Percentiles rank a stretch among this genome's conserved stretches.
phyloP scores from a whole-genome alignment of 2,888 invertebrate species.

The Mystacides longicornis region DNA sequence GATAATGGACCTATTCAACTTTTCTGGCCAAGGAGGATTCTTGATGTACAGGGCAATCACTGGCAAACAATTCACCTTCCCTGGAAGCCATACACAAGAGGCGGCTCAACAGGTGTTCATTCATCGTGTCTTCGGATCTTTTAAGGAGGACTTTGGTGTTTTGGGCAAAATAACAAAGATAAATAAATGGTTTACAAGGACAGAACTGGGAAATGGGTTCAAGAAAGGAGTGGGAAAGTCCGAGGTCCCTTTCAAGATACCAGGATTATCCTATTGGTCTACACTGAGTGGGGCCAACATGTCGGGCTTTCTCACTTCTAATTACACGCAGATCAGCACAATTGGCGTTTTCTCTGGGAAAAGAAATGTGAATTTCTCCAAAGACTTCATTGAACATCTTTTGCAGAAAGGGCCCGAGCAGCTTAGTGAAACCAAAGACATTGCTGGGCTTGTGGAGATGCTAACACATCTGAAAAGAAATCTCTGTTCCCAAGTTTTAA shows the following conservation, averaged over 20 bases:
- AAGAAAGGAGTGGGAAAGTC: not conserved
- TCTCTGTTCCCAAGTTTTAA: not conserved
- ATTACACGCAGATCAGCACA: not conserved
- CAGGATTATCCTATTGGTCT: not conserved
- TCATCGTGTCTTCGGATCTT: slow-evolving; percentile 1
- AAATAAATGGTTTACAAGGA: not conserved
- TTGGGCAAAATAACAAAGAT: not conserved
- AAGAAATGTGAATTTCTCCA: not conserved
- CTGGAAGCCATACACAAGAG: not conserved
- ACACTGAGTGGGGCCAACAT: not conserved
- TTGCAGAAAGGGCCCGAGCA: not conserved
- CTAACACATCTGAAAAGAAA: not conserved
- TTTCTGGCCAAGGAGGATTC: slow-evolving; percentile 3
- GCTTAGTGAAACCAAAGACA: not conserved
- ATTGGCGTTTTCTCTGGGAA: not conserved
- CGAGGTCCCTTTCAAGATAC: not conserved
- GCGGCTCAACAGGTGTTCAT: not conserved
- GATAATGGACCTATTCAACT: not conserved
- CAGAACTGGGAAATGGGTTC: not conserved
- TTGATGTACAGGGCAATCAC: not conserved
- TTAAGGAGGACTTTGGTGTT: not conserved
- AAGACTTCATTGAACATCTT: not conserved
- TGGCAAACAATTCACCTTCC: not conserved
- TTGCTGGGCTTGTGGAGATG: not conserved
- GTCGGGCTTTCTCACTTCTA: not conserved